Evolutionary conservation across 2,888 invertebrate species (phyloP), one percentile per base, ranked within the genome.

Genomic region (Encarsia formosa): DNA sequence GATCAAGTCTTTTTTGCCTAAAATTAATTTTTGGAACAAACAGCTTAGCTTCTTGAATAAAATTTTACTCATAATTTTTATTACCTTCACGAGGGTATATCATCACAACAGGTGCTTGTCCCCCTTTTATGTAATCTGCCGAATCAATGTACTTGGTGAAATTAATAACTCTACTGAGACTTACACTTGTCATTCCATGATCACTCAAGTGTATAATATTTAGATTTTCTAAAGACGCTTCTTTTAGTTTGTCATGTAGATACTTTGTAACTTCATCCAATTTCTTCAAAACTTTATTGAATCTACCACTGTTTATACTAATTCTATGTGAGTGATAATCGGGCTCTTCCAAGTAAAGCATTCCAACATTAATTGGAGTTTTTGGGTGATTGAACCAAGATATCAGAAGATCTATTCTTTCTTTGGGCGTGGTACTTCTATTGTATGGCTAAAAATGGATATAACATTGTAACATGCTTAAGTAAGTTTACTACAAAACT

Each of bases 121-220:
- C 81, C 54, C 78, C 76, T 29, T 74, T 65, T 16, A 66, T 63
- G 62, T 78, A 82, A 9, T 77, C 75, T 6, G 71, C 69, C 32
- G 74, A 67, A 52, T 73, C 73, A 29, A 83, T 68, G 60, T 77
- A 78, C 29, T 76, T 70, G 0, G 78, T 77, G 16, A 83, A 68
- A 66, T 83, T 77, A 32, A 84, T 79, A 59, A 83, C 78, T 59
- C 75, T 70, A 3, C 76, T 68, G 15, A 76, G 70, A 1, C 69
- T 77, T 0, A 85, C 81, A 20, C 75, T 70, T 2, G 77, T 68
- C 81, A 87, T 84, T 13, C 88, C 87, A 70, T 88, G 88, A 70
- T 88, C 87, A 70, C 86, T 86, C 37, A 86, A 69, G 55, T 87
- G 77, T 50, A 88, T 78, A 1, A 88, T 75, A 66, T 86, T 85